Base-by-base conservation (phyloP, 2,888 invertebrate genomes). In the Troides oblongomaculatus region DNA sequence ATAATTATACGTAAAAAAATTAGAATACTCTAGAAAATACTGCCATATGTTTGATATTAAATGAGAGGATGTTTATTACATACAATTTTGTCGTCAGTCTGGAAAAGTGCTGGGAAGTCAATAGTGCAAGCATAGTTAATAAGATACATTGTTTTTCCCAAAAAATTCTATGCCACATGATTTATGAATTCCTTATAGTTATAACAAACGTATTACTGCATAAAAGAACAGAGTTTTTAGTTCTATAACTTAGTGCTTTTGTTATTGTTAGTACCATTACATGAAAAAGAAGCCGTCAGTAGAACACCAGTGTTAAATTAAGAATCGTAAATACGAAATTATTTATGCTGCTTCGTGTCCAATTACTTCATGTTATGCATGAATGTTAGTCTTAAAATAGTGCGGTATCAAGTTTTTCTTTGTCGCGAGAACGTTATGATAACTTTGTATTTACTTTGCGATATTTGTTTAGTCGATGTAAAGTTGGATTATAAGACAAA, bases 401-500 rank as follows among this genome's bases (percentile, higher is more conserved):
- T 36, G 36, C 1, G 18, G 17, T 12, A 4, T n/a, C 14, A 25
- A 36, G 30, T 60, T 60, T 30, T 36, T 60, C 60, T 36, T 60
- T 8, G 36, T 60, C 36, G 36, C 60, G 36, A n/a, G 53, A 21
- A 17, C 50, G 25, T 50, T 46, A 23, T 14, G 25, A 23, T 46
- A 25, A 62, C 62, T n/a, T n/a, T 18, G 50, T 62, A 50, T 63
- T 50, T 53, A 30, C 7, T 14, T 1, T 53, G 18, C 21, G 63
- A 50, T 53, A 56, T 21, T 21, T 21, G 17, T 12, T 1, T 56
- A 63, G 18, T 63, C 23, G 30, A 30, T 53, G 36, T 23, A 60
- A 61, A 64, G 66, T 64, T 69, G 62, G 62, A 64, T 70, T 70
- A 66, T 63, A 69, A 70, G 65, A 59, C 62, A 63, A 62, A 56